phyloP scores from a whole-genome alignment of 2,113 vertebrate species.

The Elachura formosa region DNA sequence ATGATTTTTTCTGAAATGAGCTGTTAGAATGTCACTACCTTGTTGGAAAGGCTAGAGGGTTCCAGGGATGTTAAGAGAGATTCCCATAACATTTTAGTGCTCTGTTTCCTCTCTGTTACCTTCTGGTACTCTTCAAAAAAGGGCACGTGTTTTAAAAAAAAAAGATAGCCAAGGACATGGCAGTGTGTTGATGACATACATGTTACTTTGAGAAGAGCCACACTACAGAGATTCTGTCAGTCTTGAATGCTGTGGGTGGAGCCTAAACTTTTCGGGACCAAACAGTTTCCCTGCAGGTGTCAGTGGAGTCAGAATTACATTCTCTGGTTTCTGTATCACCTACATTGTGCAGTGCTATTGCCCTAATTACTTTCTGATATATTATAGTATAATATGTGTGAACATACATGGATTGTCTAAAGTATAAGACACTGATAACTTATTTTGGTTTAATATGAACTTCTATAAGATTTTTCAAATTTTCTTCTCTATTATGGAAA shows the following conservation, averaged over 20 bases:
- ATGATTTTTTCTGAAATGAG: not conserved
- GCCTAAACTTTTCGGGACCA: not conserved
- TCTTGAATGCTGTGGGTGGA: not conserved
- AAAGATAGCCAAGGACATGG: not conserved
- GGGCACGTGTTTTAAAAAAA: not conserved
- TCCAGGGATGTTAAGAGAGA: not conserved
- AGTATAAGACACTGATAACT: not conserved
- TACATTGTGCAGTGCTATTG: not conserved
- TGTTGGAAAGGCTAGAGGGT: not conserved
- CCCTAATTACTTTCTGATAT: not conserved
- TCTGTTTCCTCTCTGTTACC: not conserved
- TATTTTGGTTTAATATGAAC: not conserved
- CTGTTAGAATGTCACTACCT: not conserved
- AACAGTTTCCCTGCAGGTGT: not conserved
- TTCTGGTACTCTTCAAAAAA: not conserved
- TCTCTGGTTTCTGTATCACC: not conserved
- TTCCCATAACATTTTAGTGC: not conserved
- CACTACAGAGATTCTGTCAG: accelerated
- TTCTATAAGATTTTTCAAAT: not conserved
- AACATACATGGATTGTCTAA: not conserved
- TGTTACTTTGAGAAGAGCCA: not conserved
- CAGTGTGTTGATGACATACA: not conserved
- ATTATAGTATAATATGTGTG: not conserved
- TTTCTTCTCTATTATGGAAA: not conserved
- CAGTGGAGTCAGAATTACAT: not conserved